Evolutionary conservation across 2,888 invertebrate genomes (phyloP).

Genomic region (Lepas anatifera): DNA sequence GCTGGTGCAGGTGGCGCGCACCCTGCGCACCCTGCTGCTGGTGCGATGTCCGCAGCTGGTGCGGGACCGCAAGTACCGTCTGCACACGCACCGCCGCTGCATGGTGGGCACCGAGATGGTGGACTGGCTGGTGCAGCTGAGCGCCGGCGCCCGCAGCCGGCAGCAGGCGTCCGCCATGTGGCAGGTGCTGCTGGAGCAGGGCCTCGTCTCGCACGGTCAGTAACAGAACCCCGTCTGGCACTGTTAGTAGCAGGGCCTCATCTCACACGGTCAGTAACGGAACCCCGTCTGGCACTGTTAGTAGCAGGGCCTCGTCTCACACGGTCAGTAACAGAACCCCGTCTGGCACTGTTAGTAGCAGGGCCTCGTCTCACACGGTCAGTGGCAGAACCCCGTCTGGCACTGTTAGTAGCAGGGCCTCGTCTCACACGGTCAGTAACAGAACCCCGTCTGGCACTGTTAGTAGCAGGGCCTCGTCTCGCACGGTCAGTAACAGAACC

Average conservation of each 20-base stretch:
- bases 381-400: conserved; percentile 28
- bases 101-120: conserved; percentile 68
- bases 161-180: conserved; percentile 67
- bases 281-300: conserved; percentile 45
- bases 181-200: conserved; percentile 69
- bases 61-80: conserved; percentile 38
- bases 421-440: not conserved
- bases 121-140: conserved; percentile 59
- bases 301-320: conserved; percentile 62
- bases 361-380: conserved; percentile 61
- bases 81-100: conserved; percentile 48
- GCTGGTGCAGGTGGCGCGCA: conserved; percentile 55
- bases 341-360: conserved; percentile 56
- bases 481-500: conserved; percentile 46
- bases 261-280: conserved; percentile 51
- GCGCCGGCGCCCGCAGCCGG: conserved; percentile 45
- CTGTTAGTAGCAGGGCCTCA: conserved; percentile 56
- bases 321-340: conserved; percentile 43
- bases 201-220: conserved; percentile 60
- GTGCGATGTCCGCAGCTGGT: conserved; percentile 47
- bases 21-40: conserved; percentile 52
- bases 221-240: conserved; percentile 19
- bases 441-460: conserved; percentile 37
- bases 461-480: conserved; percentile 63
- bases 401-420: not conserved